Conservation (phyloP, 2,888 invertebrate species). For the Lamproptera curius region DNA sequence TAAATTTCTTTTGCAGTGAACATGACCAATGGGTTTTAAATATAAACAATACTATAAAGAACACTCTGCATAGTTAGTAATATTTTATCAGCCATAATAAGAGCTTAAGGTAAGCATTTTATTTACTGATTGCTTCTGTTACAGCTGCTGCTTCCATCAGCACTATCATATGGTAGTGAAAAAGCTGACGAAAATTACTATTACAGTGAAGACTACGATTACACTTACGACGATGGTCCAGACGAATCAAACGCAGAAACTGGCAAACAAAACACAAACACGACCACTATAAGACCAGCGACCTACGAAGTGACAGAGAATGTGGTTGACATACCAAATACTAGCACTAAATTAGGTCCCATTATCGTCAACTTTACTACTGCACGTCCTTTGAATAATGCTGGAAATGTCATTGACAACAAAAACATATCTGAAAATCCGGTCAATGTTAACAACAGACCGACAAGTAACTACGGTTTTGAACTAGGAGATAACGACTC, state of each 20-base stretch:
- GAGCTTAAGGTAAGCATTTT: too few relatives aligned
- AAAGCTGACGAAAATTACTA: neutral
- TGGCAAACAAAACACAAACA: neutral
- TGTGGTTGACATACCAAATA: constrained; percentile 50
- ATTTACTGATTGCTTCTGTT: neutral
- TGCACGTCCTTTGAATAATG: constrained; percentile 37
- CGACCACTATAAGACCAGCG: constrained; percentile 13
- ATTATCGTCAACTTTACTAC: constrained; percentile 40
- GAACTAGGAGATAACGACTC: constrained; percentile 17
- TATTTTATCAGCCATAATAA: too few relatives aligned
- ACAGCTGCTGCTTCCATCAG: neutral
- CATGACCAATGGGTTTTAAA: too few relatives aligned
- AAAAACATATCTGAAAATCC: neutral
- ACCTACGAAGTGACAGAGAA: constrained; percentile 55
- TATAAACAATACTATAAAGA: too few relatives aligned
- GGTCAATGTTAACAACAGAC: neutral
- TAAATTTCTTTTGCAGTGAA: too few relatives aligned
- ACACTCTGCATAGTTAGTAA: too few relatives aligned
- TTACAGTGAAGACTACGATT: constrained; percentile 12
- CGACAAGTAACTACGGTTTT: neutral
- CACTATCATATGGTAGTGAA: neutral
- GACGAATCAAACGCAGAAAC: neutral
- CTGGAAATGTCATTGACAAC: neutral
- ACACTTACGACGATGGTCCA: constrained; percentile 7
- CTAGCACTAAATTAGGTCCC: constrained; percentile 33